Evolutionary conservation across 2,113 vertebrate species (phyloP), one percentile per base, ranked within the genome.

Genomic region (Neodon shergylaensis): DNA sequence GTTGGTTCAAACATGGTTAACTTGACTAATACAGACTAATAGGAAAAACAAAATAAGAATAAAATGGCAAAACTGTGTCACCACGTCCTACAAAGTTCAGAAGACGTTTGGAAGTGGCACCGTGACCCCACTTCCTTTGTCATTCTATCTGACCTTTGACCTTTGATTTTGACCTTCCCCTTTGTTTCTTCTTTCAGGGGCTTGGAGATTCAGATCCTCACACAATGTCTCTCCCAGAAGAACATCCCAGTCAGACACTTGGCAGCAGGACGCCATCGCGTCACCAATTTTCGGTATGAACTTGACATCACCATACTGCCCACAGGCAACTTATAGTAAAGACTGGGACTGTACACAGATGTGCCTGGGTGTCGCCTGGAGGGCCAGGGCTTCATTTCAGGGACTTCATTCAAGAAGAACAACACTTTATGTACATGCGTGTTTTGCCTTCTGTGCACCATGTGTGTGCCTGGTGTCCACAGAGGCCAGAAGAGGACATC

Each of bases 251-350:
- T n/a, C 66, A 16, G 22, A 7, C n/a, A 16, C 42, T 12, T 16
- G 66, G 26, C 7, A 19, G 0, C 0, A 0, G 0, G 6, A 11
- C 1, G 0, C 9, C 3, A 4, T 68, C 13, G 2, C 0, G 1
- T 16, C 11, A 12, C 3, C 10, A 11, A 1, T 96, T 31, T 26
- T 88, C 58, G 26, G 96, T 98, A 94, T 1, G 96, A 94, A 49
- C 36, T 72, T 68, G 33, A 1, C 36, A 36, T 24, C 28, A 54
- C 70, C 17, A n/a, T 8, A 52, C 1, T 5, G 0, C 21, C 21
- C 5, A 6, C 7, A 24, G 68, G 39, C 93, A 73, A n/a, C 36
- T 79, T 33, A 63, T 11, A 6, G 54, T 91, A 19, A 65, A 89
- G 58, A 63, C 47, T 39, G 42, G 1, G 14, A 19, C 17, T 11